A percentile compares a stretch with the other conserved stretches of the same genome.
Evolutionary conservation across 2,888 invertebrate genomes (phyloP).

Genomic region (Busseola fusca): DNA sequence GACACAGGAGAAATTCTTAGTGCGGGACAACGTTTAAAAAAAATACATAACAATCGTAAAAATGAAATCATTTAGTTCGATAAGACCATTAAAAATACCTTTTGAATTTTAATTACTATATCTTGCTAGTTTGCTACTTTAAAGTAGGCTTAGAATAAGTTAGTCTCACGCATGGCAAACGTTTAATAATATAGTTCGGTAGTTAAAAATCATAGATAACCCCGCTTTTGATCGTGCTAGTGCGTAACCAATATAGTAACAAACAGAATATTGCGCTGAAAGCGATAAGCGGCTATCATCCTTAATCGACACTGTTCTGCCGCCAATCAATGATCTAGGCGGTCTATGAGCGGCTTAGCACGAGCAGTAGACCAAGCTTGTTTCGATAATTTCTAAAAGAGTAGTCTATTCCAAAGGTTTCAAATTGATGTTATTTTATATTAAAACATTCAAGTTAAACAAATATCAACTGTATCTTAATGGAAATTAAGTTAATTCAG

Average conservation of each 20-base stretch:
- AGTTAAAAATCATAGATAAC: not conserved
- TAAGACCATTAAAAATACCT: not conserved
- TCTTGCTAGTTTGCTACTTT: too few species aligned
- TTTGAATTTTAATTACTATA: not conserved
- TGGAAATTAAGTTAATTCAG: too few species aligned
- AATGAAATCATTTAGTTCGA: not conserved
- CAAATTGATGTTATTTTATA: too few species aligned
- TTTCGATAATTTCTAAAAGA: not conserved
- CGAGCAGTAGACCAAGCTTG: not conserved
- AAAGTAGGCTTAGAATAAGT: too few species aligned
- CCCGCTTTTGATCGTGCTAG: not conserved
- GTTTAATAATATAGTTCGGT: not conserved
- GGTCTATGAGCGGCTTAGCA: slow-evolving; percentile 8
- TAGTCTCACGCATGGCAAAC: too few species aligned
- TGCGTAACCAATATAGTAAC: slow-evolving; percentile 14
- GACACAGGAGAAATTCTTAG: too few species aligned
- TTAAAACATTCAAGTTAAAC: too few species aligned
- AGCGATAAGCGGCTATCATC: slow-evolving; percentile 24
- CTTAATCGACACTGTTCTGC: slow-evolving; percentile 19
- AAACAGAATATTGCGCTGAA: slow-evolving; percentile 30
- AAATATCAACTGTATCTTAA: too few species aligned
- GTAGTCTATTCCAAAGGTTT: too few species aligned
- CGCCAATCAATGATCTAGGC: slow-evolving; percentile 20
- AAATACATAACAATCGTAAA: too few species aligned
- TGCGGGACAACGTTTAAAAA: too few species aligned